Evolutionary conservation across 1,140 invertebrate genomes (phyloP).

Genomic region (Bombus difficillimus): DNA sequence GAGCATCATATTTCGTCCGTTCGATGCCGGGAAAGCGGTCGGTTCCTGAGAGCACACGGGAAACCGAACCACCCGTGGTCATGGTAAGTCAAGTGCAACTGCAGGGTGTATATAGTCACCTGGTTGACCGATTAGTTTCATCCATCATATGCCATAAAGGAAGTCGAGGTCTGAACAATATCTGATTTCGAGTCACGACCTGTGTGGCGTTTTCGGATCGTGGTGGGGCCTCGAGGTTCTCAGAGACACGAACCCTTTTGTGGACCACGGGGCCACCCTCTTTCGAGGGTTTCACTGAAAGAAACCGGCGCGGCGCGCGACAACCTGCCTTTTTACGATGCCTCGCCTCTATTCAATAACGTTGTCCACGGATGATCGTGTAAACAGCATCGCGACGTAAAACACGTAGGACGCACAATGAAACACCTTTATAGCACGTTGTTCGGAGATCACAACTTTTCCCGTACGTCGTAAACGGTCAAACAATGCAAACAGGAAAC

Average conservation of each 20-base stretch:
- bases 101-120: constrained; percentile 42
- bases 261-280: constrained; percentile 18
- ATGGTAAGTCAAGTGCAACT: constrained; percentile 40
- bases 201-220: constrained; percentile 42
- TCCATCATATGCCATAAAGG: constrained; percentile 52
- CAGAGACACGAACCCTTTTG: constrained; percentile 34
- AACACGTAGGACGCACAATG: no score
- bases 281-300: neutral
- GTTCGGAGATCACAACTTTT: no score
- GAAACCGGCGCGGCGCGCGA: constrained; percentile 32
- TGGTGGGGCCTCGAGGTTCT: neutral
- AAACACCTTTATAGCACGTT: no score
- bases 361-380: no score
- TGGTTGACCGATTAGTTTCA: constrained; percentile 56
- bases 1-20: neutral
- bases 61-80: constrained; percentile 49
- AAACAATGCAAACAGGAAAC: no score
- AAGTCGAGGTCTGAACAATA: constrained; percentile 39
- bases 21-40: neutral
- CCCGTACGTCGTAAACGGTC: no score
- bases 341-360: neutral
- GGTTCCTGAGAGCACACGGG: neutral
- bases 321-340: constrained; percentile 36
- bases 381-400: no score
- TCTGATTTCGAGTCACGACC: constrained; percentile 47